phyloP scores from a whole-genome alignment of 2,888 invertebrate genomes.

The Aelia acuminata region DNA sequence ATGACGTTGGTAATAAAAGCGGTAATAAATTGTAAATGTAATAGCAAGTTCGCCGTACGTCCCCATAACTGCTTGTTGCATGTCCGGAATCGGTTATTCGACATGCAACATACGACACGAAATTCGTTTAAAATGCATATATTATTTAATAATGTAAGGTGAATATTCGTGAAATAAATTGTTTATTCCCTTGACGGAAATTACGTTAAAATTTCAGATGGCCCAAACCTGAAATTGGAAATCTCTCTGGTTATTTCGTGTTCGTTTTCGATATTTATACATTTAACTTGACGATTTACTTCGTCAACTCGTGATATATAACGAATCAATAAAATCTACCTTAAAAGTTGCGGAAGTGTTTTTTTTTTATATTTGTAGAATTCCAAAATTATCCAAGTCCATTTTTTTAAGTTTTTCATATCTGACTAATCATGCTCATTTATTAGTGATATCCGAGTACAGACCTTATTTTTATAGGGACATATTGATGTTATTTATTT shows the following conservation, averaged over 20 bases:
- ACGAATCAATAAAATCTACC: too few species aligned
- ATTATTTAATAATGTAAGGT: slow-evolving; percentile 9
- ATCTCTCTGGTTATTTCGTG: neutral
- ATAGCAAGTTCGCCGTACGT: neutral
- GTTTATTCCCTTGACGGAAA: neutral
- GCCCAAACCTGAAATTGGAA: neutral
- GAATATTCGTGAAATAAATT: slow-evolving; percentile 1
- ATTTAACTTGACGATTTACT: neutral
- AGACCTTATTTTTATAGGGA: too few species aligned
- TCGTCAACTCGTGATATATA: too few species aligned
- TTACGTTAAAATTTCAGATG: neutral
- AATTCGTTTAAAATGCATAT: slow-evolving; percentile 35
- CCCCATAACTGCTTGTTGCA: slow-evolving; percentile 4
- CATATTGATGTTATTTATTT: too few species aligned
- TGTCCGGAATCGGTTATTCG: neutral
- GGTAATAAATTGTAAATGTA: slow-evolving; percentile 15
- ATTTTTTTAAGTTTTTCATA: too few species aligned
- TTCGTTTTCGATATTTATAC: neutral
- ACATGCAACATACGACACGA: slow-evolving; percentile 25
- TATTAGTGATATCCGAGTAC: too few species aligned
- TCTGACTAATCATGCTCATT: too few species aligned
- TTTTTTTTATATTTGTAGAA: too few species aligned
- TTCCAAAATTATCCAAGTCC: too few species aligned
- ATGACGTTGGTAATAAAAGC: neutral
- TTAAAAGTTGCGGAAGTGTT: too few species aligned